phyloP scores from a whole-genome alignment of 2,888 invertebrate species.

The Cantharis lateralis region DNA sequence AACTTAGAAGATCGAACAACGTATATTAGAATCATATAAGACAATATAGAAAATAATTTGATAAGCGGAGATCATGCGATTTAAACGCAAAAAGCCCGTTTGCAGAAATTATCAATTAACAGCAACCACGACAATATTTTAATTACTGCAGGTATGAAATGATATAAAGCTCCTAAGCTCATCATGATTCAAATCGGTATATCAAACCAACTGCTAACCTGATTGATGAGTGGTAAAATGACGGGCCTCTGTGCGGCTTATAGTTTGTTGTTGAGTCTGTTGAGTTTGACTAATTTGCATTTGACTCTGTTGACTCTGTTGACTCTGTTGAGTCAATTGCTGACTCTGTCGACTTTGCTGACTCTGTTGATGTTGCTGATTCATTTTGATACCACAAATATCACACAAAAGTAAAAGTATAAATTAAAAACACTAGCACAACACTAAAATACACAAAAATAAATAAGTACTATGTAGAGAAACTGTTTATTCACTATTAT shows the following conservation, averaged over 20 bases:
- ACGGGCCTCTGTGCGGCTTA: constrained; percentile 75
- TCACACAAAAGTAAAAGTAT: constrained; percentile 42
- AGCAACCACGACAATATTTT: neutral
- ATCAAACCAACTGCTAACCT: constrained; percentile 58
- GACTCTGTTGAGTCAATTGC: constrained; percentile 59
- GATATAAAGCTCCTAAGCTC: neutral
- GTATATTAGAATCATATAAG: neutral
- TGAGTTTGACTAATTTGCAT: constrained; percentile 59
- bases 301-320: constrained; percentile 54
- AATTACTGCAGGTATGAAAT: neutral
- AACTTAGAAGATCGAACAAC: neutral
- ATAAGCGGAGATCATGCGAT: neutral
- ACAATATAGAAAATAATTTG: neutral
- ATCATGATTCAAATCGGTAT: neutral
- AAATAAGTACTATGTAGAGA: constrained; percentile 35
- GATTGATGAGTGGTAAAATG: constrained; percentile 75
- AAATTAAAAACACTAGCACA: constrained; percentile 44
- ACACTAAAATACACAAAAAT: constrained; percentile 46
- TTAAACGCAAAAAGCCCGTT: constrained; percentile 9
- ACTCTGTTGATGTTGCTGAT: constrained; percentile 70
- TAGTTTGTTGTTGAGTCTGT: constrained; percentile 60
- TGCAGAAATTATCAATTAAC: neutral
- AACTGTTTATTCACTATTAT: constrained; percentile 48
- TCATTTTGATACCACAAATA: constrained; percentile 66
- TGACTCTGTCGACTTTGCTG: constrained; percentile 54